Base-by-base conservation (phyloP, 2,888 invertebrate genomes). In the Drosophila planitibia region DNA sequence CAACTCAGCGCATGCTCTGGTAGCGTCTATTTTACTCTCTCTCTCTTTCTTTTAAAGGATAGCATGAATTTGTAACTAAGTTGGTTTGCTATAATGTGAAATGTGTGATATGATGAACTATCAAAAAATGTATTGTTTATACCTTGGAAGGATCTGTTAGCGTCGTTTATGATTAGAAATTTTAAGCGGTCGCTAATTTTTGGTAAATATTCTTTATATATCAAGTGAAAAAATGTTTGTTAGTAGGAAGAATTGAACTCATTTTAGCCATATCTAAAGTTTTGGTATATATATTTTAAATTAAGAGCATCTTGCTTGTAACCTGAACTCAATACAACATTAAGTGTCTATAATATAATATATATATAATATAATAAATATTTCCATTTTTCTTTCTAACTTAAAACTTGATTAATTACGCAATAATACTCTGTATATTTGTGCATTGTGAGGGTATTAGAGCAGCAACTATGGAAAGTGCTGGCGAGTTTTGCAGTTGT, bases 1-100 rank as follows among this genome's bases (percentile, higher is more conserved):
- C 86, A 83, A 85, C 77, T 75, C 71, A 63, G 70, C 67, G 63
- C 68, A 66, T 60, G 47, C 67, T 49, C 53, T 22, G 64, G 67
- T 63, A 76, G 72, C 72, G 70, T 74, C 82, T 83, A 72, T 63
- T 70, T 58, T 39, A 47, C 69, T 69, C 70, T 54, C 78, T 66
- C 33, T 39, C 69, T 69, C 70, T 30, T 33, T 69, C 69, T 32
- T 33, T 10, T 25, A 75, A 44, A 30, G 64, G 55, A 37, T 32
- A 53, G 14, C 1, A 12, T 22, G 30, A n/a, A 28, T 52, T 3
- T 3, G 1, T 32, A 9, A 47, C 25, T 30, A 3, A 41, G 22
- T 58, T 67, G n/a, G 47, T 5, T 19, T 25, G 16, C 3, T 6
- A 7, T 2, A 12, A 19, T 44, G 32, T 9, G 2, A 44, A 32